Conservation (phyloP, 2,113 vertebrate genomes). For the Felis catus region F.catus_Fca126_mat1.0 CM031426.1:26567501-26568000, state of each 20-base stretch:
- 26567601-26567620: not conserved
- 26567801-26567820: not conserved
- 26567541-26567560: not conserved
- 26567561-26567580: not conserved
- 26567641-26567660: not conserved
- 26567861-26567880: no score
- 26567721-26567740: not conserved
- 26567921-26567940: not conserved
- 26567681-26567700: not conserved
- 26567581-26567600: not conserved
- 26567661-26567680: not conserved
- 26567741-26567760: not conserved
- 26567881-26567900: not conserved
- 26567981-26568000: fast-evolving
- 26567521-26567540: not conserved
- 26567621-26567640: not conserved
- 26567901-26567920: not conserved
- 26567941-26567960: fast-evolving
- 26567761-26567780: not conserved
- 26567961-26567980: not conserved
- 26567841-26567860: not conserved
- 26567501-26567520: not conserved
- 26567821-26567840: not conserved
- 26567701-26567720: not conserved
- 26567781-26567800: not conserved